Evolutionary conservation across 2,113 vertebrate genomes (phyloP).

Genomic region (Fregetta grallaria): DNA sequence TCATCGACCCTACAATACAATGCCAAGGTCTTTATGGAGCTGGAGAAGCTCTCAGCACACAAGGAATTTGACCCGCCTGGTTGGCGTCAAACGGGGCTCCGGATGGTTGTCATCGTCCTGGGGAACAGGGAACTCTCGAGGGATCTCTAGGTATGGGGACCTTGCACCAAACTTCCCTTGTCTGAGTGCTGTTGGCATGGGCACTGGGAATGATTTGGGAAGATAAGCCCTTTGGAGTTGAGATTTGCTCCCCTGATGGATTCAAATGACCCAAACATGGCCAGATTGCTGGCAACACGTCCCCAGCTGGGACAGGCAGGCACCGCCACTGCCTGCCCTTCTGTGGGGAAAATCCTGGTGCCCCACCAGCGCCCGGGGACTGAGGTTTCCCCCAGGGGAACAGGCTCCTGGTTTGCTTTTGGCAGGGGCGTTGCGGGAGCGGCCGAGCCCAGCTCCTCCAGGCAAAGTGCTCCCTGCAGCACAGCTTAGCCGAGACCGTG

Average conservation of each 20-base stretch:
- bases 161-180: not conserved
- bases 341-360: fast-evolving
- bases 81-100: not conserved
- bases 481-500: not conserved
- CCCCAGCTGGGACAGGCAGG: not conserved
- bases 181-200: not conserved
- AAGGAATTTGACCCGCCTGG: not conserved
- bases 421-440: not conserved
- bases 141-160: not conserved
- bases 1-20: not conserved
- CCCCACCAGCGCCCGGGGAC: fast-evolving
- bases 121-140: not conserved
- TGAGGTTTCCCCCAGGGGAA: not conserved
- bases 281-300: fast-evolving
- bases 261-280: not conserved
- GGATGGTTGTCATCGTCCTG: not conserved
- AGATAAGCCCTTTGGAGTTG: not conserved
- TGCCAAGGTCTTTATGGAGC: not conserved
- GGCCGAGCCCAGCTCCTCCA: not conserved
- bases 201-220: not conserved
- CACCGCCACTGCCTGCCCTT: not conserved
- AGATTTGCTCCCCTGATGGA: not conserved
- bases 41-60: not conserved
- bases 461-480: not conserved
- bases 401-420: not conserved